Base-by-base conservation (phyloP, 2,888 invertebrate genomes). In the Phaonia tiefii region DNA sequence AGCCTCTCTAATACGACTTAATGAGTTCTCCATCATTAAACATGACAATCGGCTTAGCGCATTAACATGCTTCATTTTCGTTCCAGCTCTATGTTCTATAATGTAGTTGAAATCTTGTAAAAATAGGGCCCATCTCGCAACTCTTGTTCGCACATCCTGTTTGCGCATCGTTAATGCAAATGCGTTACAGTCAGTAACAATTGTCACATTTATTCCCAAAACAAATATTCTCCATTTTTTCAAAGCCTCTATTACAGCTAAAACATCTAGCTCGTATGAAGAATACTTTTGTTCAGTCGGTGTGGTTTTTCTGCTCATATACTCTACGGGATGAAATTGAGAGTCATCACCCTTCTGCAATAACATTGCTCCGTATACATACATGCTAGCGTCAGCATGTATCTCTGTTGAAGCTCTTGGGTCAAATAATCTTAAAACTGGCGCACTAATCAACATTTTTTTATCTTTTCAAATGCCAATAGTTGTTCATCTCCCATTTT, bases 41-140 rank as follows among this genome's bases (percentile, higher is more conserved):
- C 80, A 79, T 1, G 51, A 54, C 4, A 83, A 15, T 46, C 82
- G 46, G 51, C 84, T 84, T 10, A 84, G 44, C 1, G 80, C 79
- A 15, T 84, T 82, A 0, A 80, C 82, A 20, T 79, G 79, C 25
- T 44, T 74, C 83, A 83, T 84, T 22, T 63, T 51, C 10, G 60
- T 22, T 0, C 75, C 79, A 0, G 66, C 25, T 11, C 81, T 58
- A n/a, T 84, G 81, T 56, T 81, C 79, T 11, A 82, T 56, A 3
- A 13, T 22, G 31, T 79, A 82, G 1, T 76, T 49, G 71, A 79
- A 80, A 2, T 83, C 78, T 46, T 80, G 74, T n/a, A 79, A 26
- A 42, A 79, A 76, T 8, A 79, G 17, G 79, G n/a, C n/a, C n/a
- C n/a, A n/a, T n/a, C n/a, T n/a, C n/a, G n/a, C n/a, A n/a, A n/a